Base-by-base conservation (phyloP, 1,140 invertebrate species). In the Brachionus calyciflorus region DNA sequence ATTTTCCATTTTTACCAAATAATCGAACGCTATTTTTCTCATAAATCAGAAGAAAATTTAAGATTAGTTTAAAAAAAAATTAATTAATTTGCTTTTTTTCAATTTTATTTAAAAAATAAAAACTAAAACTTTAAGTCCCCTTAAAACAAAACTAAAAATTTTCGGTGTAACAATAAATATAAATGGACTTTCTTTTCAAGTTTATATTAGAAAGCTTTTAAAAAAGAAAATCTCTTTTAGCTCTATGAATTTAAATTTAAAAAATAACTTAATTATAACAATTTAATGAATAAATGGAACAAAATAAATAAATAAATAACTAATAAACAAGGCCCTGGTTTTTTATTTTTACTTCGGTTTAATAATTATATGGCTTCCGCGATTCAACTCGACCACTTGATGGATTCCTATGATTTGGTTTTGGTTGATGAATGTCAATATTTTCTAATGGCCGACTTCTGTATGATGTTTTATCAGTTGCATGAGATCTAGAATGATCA, bases 331-430 rank as follows among this genome's bases (percentile, higher is more conserved):
- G n/a, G n/a, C n/a, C n/a, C n/a, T n/a, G n/a, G n/a, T n/a, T n/a
- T n/a, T n/a, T n/a, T n/a, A n/a, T n/a, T n/a, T n/a, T n/a, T 55
- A 12, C 14, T 33, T 55, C 9, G 33, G 33, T 28, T 55, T 55
- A 55, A 55, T 55, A 55, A 55, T 55, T 28, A 28, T 55, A 55
- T 55, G 28, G 24, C n/a, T n/a, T n/a, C n/a, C n/a, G n/a, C n/a
- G n/a, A n/a, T n/a, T n/a, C n/a, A n/a, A n/a, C n/a, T n/a, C n/a
- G n/a, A n/a, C n/a, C 55, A 33, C 7, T n/a, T 60, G 55, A 60
- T 60, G 30, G 30, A 60, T 60, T 60, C 37, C 55, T 26, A 60
- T 60, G 17, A 33, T 14, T 7, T n/a, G 30, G 2, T 21, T 19
- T 60, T 19, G 55, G 9, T 17, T n/a, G 14, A 17, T 60, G 19